Percentiles rank a stretch among this genome's conserved stretches.
phyloP scores from a whole-genome alignment of 2,888 invertebrate genomes.

The Vannuccia rotundouncinata region DNA sequence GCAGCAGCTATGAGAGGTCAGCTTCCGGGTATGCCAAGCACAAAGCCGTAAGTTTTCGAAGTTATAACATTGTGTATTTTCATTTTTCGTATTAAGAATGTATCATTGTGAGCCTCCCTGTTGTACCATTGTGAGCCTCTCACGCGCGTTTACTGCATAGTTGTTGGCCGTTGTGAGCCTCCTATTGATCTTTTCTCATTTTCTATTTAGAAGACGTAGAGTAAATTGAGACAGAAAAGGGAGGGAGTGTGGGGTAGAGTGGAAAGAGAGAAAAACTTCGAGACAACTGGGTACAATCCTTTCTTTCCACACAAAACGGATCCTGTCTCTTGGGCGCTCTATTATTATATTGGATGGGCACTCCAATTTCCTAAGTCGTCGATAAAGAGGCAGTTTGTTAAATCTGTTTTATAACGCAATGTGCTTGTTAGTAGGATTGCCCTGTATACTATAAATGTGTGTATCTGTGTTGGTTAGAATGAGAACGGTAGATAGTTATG shows the following conservation, averaged over 20 bases:
- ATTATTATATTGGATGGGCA: not conserved
- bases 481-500: not conserved
- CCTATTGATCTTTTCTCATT: conserved; percentile 21
- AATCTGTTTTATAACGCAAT: conserved; percentile 13
- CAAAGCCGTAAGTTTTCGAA: conserved; percentile 10
- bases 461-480: not conserved
- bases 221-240: conserved; percentile 11
- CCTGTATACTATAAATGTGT: not conserved
- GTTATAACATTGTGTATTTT: too few species aligned
- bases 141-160: conserved; percentile 17
- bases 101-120: not conserved
- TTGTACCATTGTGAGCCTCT: conserved; percentile 9
- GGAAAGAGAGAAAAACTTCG: not conserved
- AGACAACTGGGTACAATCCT: conserved; percentile 8
- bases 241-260: not conserved
- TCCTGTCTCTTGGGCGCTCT: not conserved
- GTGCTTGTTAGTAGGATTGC: not conserved
- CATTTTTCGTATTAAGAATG: too few species aligned
- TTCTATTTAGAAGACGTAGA: conserved; percentile 1
- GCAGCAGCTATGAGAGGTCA: not conserved
- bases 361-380: conserved; percentile 14
- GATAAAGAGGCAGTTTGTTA: conserved; percentile 23
- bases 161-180: not conserved
- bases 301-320: not conserved
- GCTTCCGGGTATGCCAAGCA: not conserved